Evolutionary conservation across 1,140 invertebrate species (phyloP).

Genomic region (Drosophila pseudoobscura): DNA sequence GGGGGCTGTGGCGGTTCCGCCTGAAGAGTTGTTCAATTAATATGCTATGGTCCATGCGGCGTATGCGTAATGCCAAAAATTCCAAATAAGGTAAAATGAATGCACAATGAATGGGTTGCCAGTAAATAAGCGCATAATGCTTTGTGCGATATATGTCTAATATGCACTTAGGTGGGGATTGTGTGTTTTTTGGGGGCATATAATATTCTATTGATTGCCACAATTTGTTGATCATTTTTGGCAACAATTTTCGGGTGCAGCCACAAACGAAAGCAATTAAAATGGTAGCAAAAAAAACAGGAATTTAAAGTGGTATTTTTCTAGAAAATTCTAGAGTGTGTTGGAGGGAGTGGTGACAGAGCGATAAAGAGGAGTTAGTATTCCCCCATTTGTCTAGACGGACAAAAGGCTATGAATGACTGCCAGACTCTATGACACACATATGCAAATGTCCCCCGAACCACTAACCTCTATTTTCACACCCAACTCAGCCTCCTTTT

Average conservation of each 20-base stretch:
- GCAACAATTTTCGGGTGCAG: neutral
- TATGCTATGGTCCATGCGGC: slow-evolving; percentile 31
- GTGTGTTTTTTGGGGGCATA: neutral
- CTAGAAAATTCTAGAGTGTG: too few species aligned
- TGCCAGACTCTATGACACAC: slow-evolving; percentile 8
- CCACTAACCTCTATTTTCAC: neutral
- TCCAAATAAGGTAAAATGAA: slow-evolving; percentile 38
- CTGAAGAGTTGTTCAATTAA: slow-evolving; percentile 43
- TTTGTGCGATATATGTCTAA: slow-evolving; percentile 29
- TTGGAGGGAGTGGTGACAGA: too few species aligned
- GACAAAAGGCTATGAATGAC: slow-evolving; percentile 7
- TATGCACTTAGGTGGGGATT: neutral
- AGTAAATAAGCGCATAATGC: slow-evolving; percentile 41
- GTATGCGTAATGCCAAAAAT: slow-evolving; percentile 37
- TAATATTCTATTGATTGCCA: neutral
- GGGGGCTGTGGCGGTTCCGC: slow-evolving; percentile 2
- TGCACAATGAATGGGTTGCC: slow-evolving; percentile 15
- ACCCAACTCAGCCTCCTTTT: neutral
- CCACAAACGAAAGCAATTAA: slow-evolving; percentile 10
- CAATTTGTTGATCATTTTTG: slow-evolving; percentile 19
- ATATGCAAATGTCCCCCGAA: slow-evolving; percentile 14
- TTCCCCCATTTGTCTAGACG: slow-evolving; percentile 35
- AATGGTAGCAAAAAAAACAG: neutral
- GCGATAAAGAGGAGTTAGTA: neutral
- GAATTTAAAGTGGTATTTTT: neutral